Conservation (phyloP, 2,797 vertebrate genomes). For the Pyrocephalus nanus region DNA sequence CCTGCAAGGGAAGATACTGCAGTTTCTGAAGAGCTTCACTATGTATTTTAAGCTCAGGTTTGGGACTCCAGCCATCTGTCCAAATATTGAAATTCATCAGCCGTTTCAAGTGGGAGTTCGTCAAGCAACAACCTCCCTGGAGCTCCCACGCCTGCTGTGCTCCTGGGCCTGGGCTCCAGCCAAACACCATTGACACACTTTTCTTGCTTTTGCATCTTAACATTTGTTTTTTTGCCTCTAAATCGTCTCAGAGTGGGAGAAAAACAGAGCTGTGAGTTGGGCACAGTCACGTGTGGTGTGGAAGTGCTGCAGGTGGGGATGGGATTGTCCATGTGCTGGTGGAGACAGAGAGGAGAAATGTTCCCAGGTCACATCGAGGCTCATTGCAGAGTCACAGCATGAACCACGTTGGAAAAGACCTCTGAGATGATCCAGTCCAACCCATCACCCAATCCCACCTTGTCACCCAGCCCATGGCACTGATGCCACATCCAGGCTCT, state of each 20-base stretch:
- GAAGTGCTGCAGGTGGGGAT: neutral
- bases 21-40: neutral
- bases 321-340: neutral
- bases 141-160: slow-evolving; percentile 36
- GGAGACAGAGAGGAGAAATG: neutral
- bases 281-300: accelerated
- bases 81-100: slow-evolving; percentile 61
- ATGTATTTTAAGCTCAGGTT: slow-evolving; percentile 26
- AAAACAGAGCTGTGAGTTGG: neutral
- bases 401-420: too few relatives aligned
- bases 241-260: neutral
- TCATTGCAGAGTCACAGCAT: neutral
- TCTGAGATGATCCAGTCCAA: too few relatives aligned
- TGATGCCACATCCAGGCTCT: too few relatives aligned
- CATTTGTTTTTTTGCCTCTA: neutral
- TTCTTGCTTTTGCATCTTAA: neutral
- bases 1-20: neutral
- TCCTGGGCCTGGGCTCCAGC: slow-evolving; percentile 29
- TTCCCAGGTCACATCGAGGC: neutral
- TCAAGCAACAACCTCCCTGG: slow-evolving; percentile 33
- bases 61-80: slow-evolving; percentile 59
- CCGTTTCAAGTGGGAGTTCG: slow-evolving; percentile 33
- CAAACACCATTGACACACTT: slow-evolving; percentile 46
- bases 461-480: too few relatives aligned
- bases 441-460: too few relatives aligned